Evolutionary conservation across 2,113 vertebrate species (phyloP).

Genomic region (Myrmecobius fasciatus): DNA sequence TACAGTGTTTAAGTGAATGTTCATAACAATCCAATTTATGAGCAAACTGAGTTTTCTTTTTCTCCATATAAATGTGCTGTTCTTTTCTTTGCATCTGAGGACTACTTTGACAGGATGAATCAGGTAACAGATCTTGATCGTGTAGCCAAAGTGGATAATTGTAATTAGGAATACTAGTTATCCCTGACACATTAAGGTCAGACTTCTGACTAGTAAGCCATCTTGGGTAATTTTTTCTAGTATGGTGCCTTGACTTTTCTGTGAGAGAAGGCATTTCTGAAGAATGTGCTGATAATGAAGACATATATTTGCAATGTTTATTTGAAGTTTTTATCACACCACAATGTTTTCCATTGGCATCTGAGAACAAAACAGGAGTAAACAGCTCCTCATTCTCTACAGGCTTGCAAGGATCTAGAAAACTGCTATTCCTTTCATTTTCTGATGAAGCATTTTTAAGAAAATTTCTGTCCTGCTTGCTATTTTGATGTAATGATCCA

Average conservation of each 20-base stretch:
- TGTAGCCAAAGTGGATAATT: constrained; percentile 86
- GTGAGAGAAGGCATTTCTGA: constrained; percentile 26
- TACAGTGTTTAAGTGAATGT: constrained; percentile 41
- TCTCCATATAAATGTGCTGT: constrained; percentile 39
- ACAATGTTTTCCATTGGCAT: constrained; percentile 27
- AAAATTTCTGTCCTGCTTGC: constrained; percentile 56
- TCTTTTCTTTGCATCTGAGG: neutral
- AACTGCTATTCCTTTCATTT: neutral
- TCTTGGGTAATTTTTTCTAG: constrained; percentile 83
- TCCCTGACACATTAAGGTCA: constrained; percentile 85
- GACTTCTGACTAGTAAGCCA: constrained; percentile 88
- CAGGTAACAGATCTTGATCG: constrained; percentile 72
- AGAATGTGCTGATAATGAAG: constrained; percentile 53
- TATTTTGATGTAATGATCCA: constrained; percentile 12
- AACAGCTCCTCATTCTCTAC: constrained; percentile 43
- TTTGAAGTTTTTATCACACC: constrained; percentile 25
- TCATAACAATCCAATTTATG: constrained; percentile 61
- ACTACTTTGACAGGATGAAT: constrained; percentile 44
- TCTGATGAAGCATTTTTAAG: neutral
- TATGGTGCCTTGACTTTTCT: constrained; percentile 17
- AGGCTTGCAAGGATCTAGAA: constrained; percentile 33
- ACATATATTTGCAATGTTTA: constrained; percentile 17
- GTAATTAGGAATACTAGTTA: constrained; percentile 86
- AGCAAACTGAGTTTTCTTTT: constrained; percentile 51
- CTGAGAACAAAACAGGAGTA: constrained; percentile 33